Evolutionary conservation across 1,140 invertebrate species (phyloP).

Genomic region (Diuraphis noxia): DNA sequence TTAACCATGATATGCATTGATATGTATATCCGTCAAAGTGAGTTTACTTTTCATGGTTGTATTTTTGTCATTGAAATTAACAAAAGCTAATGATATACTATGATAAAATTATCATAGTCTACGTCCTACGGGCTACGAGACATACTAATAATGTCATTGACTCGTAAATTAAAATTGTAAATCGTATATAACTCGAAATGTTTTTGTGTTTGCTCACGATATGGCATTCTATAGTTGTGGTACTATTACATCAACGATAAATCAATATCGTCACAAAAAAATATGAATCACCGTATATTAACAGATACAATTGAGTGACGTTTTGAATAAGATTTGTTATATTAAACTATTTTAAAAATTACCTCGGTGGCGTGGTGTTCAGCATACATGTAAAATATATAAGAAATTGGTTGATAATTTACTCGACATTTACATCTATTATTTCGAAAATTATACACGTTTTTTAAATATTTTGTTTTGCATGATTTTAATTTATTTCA

Average conservation of each 20-base stretch:
- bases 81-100: neutral
- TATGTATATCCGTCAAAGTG: neutral
- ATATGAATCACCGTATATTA: neutral
- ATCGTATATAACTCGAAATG: neutral
- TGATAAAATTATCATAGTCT: neutral
- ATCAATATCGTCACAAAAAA: neutral
- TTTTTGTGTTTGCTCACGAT: neutral
- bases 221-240: neutral
- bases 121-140: too few species aligned
- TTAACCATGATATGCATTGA: neutral
- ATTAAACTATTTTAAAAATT: neutral
- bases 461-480: too few species aligned
- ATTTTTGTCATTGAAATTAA: too few species aligned
- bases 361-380: neutral
- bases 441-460: too few species aligned
- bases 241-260: neutral
- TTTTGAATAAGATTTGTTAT: neutral
- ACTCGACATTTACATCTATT: neutral
- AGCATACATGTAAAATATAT: neutral
- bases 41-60: neutral
- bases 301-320: neutral
- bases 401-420: neutral
- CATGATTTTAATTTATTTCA: too few species aligned
- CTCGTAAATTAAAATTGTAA: neutral
- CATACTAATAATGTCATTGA: conserved; percentile 1